Evolutionary conservation across 1,140 invertebrate species (phyloP).

Genomic region (Branchinecta lynchi): DNA sequence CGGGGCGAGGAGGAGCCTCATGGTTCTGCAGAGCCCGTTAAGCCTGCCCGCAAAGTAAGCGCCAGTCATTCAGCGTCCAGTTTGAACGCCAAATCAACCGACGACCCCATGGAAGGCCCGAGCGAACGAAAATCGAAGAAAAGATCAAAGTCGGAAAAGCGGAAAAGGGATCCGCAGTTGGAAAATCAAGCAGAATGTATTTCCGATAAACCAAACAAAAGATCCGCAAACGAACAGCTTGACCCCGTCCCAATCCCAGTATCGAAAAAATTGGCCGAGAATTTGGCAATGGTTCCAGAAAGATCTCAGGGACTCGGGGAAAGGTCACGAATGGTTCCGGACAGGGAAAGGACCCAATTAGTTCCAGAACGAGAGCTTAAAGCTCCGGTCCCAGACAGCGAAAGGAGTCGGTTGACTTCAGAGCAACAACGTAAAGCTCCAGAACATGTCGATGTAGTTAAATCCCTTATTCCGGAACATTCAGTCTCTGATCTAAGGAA

Average conservation of each 20-base stretch:
- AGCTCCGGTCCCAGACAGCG: too few relatives aligned
- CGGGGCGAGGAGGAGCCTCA: too few relatives aligned
- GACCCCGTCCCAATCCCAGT: not conserved
- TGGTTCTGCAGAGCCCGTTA: not conserved
- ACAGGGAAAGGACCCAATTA: not conserved
- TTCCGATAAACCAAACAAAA: not conserved
- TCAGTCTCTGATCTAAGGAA: not conserved
- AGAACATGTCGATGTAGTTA: not conserved
- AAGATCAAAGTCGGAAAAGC: not conserved
- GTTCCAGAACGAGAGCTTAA: not conserved
- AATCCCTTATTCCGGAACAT: not conserved
- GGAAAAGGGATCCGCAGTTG: not conserved
- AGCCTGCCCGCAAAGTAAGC: not conserved
- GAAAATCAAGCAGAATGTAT: not conserved
- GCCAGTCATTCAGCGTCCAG: not conserved
- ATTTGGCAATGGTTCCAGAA: too few relatives aligned
- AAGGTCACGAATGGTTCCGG: not conserved
- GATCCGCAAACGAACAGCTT: not conserved
- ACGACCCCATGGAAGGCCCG: not conserved
- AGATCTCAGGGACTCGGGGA: not conserved
- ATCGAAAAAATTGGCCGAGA: not conserved
- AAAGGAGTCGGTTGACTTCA: not conserved
- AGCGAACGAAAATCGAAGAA: conserved; percentile 14
- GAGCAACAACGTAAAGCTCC: not conserved
- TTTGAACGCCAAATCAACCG: not conserved